Evolutionary conservation across 2,113 vertebrate species (phyloP).

Genomic region (Xyrauchen texanus): DNA sequence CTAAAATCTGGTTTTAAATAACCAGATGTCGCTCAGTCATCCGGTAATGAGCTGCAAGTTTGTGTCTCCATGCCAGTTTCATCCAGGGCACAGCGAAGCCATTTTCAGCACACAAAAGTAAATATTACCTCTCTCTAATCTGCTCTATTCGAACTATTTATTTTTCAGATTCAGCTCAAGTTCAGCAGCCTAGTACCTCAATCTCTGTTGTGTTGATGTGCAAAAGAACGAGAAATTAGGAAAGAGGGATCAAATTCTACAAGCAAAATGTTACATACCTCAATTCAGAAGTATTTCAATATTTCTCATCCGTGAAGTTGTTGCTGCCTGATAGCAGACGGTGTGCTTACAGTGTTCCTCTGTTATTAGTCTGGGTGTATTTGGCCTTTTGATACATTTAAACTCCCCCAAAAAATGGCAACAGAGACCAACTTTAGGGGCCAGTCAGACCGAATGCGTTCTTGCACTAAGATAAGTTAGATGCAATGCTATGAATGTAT

Average conservation of each 20-base stretch:
- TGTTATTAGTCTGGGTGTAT: too few species aligned
- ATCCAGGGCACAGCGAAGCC: neutral
- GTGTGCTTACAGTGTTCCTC: too few species aligned
- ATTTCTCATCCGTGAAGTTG: too few species aligned
- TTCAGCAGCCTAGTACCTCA: slow-evolving; percentile 53
- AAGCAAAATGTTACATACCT: neutral
- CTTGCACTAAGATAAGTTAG: too few species aligned
- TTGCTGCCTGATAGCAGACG: too few species aligned
- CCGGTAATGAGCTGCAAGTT: slow-evolving; percentile 39
- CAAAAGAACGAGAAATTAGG: slow-evolving; percentile 33
- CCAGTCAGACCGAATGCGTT: too few species aligned
- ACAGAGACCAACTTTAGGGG: too few species aligned
- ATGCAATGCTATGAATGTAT: too few species aligned
- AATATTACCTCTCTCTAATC: slow-evolving; percentile 52
- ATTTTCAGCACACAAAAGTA: slow-evolving; percentile 45
- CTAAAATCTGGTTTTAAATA: slow-evolving; percentile 52
- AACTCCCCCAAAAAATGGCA: too few species aligned
- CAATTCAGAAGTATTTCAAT: too few species aligned
- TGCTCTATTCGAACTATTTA: slow-evolving; percentile 40
- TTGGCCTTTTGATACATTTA: too few species aligned
- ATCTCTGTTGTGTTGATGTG: slow-evolving; percentile 61
- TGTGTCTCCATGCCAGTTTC: slow-evolving; percentile 25
- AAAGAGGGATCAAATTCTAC: slow-evolving; percentile 54
- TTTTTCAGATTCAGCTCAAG: slow-evolving; percentile 69
- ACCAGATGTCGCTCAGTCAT: slow-evolving; percentile 43